Percentiles rank a stretch among this genome's conserved stretches.
Evolutionary conservation across 2,113 vertebrate genomes (phyloP).

Genomic region (Andinoacara biseriatus): DNA sequence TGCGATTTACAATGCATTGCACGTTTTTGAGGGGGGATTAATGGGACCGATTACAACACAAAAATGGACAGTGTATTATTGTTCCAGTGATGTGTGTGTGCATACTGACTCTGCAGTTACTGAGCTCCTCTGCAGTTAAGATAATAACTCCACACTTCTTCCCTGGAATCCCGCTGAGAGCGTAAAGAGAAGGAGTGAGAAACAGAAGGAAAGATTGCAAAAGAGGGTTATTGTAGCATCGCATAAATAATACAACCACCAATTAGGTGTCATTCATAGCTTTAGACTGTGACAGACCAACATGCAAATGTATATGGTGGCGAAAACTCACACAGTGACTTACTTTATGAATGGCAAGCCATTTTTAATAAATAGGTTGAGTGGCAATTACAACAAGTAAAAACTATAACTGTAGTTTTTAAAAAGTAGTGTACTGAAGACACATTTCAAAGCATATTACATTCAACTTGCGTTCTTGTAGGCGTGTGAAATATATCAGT

Average conservation of each 20-base stretch:
- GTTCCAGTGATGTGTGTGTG: not conserved
- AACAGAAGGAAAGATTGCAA: slow-evolving; percentile 32
- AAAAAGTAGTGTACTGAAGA: not conserved
- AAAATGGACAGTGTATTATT: slow-evolving; percentile 11
- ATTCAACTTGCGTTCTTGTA: not conserved
- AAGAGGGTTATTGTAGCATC: slow-evolving; percentile 25
- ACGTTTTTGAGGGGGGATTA: not conserved
- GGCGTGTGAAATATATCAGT: not conserved
- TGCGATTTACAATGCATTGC: not conserved
- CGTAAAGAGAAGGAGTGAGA: slow-evolving; percentile 31
- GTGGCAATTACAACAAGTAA: not conserved
- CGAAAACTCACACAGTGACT: slow-evolving; percentile 2
- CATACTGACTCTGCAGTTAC: slow-evolving; percentile 82
- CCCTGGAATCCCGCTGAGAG: slow-evolving; percentile 80
- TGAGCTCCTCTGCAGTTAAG: slow-evolving; percentile 81
- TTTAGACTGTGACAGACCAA: slow-evolving; percentile 12
- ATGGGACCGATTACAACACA: not conserved
- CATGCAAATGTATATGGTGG: not conserved
- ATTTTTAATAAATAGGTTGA: slow-evolving; percentile 15
- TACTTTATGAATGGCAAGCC: not conserved
- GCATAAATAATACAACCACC: slow-evolving; percentile 49
- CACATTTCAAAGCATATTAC: too few species aligned
- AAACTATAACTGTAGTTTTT: not conserved
- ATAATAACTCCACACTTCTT: slow-evolving; percentile 83
- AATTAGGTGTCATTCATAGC: slow-evolving; percentile 44